phyloP scores from a whole-genome alignment of 2,113 vertebrate genomes.

The Casuarius casuarius region DNA sequence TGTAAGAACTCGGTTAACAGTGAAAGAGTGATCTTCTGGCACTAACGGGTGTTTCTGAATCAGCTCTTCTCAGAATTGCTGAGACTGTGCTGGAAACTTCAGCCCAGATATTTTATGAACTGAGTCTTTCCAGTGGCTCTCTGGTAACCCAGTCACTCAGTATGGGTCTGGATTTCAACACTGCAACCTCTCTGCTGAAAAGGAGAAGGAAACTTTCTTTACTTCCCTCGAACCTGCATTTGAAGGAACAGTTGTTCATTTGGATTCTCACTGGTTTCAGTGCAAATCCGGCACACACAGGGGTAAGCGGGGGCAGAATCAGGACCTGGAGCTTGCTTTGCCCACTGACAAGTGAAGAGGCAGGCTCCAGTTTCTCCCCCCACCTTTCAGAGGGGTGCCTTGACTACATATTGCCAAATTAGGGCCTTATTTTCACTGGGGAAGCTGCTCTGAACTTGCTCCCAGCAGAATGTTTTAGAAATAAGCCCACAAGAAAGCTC shows the following conservation, averaged over 20 bases:
- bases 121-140: neutral
- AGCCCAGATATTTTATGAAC: neutral
- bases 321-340: neutral
- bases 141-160: neutral
- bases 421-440: neutral
- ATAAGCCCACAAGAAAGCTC: neutral
- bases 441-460: neutral
- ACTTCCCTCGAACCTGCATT: neutral
- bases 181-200: neutral
- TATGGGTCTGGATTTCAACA: neutral
- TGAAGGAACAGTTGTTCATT: neutral
- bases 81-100: neutral
- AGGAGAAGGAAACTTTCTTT: neutral
- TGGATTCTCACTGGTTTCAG: neutral
- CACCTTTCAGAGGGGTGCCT: neutral
- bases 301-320: neutral
- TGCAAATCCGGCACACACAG: neutral
- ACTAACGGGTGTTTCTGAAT: neutral
- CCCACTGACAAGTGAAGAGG: neutral
- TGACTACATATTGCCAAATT: neutral
- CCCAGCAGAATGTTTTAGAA: neutral
- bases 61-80: neutral
- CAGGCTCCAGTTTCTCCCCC: neutral
- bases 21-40: neutral
- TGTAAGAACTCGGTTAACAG: neutral